Evolutionary conservation across 2,113 vertebrate species (phyloP).

Genomic region (Sterna hirundo): DNA sequence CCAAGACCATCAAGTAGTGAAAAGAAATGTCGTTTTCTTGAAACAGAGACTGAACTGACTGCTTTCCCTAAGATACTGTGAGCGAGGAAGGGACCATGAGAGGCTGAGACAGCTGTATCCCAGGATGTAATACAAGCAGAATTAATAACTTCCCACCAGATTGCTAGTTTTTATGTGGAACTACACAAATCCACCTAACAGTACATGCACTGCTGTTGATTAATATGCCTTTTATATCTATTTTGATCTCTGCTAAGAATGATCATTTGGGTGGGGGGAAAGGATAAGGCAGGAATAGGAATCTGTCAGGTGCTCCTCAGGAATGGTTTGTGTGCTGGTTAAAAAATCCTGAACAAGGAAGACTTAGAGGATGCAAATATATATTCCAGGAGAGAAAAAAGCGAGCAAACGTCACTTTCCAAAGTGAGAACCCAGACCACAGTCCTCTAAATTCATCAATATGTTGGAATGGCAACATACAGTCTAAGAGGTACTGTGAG

Average conservation of each 20-base stretch:
- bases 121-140: neutral
- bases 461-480: neutral
- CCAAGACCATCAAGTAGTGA: neutral
- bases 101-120: neutral
- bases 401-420: neutral
- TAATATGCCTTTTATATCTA: neutral
- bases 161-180: neutral
- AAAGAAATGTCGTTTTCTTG: neutral
- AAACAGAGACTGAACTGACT: neutral
- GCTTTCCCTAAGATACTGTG: neutral
- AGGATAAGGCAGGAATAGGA: neutral
- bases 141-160: neutral
- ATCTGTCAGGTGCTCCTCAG: neutral
- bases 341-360: neutral
- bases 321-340: neutral
- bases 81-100: neutral
- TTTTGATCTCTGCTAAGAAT: neutral
- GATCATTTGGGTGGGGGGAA: neutral
- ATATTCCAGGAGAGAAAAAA: neutral
- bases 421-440: neutral
- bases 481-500: neutral
- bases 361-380: neutral
- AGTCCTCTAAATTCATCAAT: neutral
- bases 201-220: neutral
- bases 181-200: neutral